A percentile compares a stretch with the other conserved stretches of the same genome.
phyloP scores from a whole-genome alignment of 2,113 vertebrate species.

The Thermophis baileyi region DNA sequence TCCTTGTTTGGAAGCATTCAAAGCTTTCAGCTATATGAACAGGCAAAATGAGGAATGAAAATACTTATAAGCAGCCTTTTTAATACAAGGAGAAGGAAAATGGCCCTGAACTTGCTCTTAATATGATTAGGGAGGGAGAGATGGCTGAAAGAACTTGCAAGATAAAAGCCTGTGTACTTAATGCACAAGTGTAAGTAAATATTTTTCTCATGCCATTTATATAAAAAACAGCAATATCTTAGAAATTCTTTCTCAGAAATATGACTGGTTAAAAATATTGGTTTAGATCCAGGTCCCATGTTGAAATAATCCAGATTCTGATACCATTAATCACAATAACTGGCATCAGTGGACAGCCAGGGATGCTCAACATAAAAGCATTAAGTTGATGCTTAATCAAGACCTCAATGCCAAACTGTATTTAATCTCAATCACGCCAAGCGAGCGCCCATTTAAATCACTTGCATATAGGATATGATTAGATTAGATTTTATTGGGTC shows the following conservation, averaged over 20 bases:
- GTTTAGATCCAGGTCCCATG: background rate
- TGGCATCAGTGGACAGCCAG: no score
- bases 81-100: background rate
- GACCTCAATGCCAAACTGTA: background rate
- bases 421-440: background rate
- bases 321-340: background rate
- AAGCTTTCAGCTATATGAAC: background rate
- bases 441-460: background rate
- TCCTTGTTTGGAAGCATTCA: background rate
- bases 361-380: background rate
- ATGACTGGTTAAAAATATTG: background rate
- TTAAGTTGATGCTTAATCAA: background rate
- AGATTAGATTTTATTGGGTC: background rate
- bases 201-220: background rate
- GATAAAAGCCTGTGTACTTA: background rate
- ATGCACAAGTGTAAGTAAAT: background rate
- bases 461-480: background rate
- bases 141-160: background rate
- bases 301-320: background rate
- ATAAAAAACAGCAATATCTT: background rate
- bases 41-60: background rate
- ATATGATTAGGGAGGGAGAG: background rate
- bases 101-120: background rate
- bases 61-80: background rate
- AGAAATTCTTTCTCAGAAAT: background rate